Conservation (phyloP, 2,113 vertebrate species). For the Caretta caretta region DNA sequence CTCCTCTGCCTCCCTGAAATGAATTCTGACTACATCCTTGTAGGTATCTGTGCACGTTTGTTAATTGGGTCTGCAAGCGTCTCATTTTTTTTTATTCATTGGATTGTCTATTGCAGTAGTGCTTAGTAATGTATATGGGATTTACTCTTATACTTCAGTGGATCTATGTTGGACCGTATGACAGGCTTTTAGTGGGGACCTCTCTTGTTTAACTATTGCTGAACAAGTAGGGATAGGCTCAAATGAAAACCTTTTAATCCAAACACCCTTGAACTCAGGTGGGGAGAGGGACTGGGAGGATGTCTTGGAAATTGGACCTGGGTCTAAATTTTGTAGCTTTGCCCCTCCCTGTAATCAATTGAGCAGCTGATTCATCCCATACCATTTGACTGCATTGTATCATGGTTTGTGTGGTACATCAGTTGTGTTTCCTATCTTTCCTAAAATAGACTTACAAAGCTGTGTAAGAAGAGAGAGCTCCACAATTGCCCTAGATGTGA, state of each 20-base stretch:
- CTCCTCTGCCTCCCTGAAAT: background rate
- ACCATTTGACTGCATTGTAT: background rate
- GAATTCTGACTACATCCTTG: background rate
- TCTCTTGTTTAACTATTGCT: background rate
- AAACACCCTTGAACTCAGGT: background rate
- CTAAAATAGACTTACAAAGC: background rate
- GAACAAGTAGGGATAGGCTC: background rate
- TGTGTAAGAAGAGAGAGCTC: background rate
- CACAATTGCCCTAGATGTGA: background rate
- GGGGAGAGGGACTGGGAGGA: background rate
- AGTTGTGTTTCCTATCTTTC: background rate
- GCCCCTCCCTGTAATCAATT: background rate
- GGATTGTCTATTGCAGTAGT: background rate
- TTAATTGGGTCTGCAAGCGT: background rate
- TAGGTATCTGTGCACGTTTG: background rate
- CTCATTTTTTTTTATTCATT: background rate
- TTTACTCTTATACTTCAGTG: background rate
- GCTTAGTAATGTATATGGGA: background rate
- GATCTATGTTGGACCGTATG: background rate
- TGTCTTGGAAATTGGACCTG: background rate
- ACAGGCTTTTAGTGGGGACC: background rate
- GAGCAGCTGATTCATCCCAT: background rate
- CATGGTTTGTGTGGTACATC: fast-evolving
- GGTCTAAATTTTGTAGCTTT: background rate
- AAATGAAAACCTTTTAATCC: background rate